Conservation (phyloP, 2,888 invertebrate genomes). For the Noctua comes region DNA sequence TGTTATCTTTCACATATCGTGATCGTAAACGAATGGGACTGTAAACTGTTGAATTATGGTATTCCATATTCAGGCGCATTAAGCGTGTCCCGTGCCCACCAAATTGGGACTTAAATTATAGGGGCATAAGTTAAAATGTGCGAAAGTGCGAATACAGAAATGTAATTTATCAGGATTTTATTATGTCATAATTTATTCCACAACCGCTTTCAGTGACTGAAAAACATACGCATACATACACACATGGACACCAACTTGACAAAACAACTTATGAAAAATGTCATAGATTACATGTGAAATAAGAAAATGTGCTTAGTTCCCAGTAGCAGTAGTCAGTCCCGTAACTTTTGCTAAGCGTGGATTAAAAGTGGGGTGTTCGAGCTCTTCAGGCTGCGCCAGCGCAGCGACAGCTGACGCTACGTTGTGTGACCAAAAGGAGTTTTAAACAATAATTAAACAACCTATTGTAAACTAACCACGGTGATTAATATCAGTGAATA, state of each 20-base stretch:
- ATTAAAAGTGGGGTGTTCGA: conserved; percentile 83
- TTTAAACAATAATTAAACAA: conserved; percentile 61
- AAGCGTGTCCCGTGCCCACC: conserved; percentile 5
- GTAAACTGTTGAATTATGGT: conserved; percentile 31
- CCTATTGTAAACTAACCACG: conserved; percentile 61
- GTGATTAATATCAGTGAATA: conserved; percentile 62
- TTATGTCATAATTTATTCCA: background rate
- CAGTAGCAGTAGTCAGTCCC: conserved; percentile 68
- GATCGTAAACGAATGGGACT: conserved; percentile 42
- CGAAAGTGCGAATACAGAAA: background rate
- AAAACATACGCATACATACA: background rate
- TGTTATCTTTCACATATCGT: conserved; percentile 55
- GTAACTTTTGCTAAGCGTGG: conserved; percentile 76
- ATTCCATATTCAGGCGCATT: conserved; percentile 39
- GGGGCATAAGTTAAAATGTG: conserved; percentile 21
- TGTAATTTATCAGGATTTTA: background rate
- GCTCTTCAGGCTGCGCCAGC: conserved; percentile 81
- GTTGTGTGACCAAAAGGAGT: conserved; percentile 49
- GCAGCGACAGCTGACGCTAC: conserved; percentile 85
- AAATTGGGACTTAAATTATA: conserved; percentile 46
- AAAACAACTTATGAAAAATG: background rate
- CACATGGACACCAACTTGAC: background rate
- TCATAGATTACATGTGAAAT: background rate
- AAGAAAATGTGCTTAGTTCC: conserved; percentile 64
- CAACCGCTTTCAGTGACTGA: background rate